Evolutionary conservation across 2,797 vertebrate species (phyloP).

Genomic region (Malurus leucopterus): DNA sequence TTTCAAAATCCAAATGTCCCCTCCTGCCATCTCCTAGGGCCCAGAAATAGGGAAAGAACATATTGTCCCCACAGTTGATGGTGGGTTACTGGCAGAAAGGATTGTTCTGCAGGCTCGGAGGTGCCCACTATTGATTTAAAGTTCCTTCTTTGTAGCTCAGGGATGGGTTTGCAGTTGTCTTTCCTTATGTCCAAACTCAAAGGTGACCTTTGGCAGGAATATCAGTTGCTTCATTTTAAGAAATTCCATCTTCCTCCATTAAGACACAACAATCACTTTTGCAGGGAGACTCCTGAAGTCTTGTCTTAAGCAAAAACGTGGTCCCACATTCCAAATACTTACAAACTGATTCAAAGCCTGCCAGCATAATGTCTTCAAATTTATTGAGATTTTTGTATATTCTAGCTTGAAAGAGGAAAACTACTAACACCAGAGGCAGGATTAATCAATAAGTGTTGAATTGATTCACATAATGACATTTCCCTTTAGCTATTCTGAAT

Average conservation of each 20-base stretch:
- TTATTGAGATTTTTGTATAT: neutral
- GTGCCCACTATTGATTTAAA: neutral
- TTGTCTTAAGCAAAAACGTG: neutral
- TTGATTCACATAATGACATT: constrained; percentile 10
- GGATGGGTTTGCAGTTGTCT: neutral
- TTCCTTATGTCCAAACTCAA: neutral
- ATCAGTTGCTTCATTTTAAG: neutral
- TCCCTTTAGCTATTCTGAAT: constrained; percentile 11
- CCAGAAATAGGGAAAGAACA: neutral
- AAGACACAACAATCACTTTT: neutral
- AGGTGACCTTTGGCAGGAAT: neutral
- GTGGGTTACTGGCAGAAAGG: neutral
- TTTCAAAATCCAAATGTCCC: neutral
- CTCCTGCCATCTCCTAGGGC: neutral
- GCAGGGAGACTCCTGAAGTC: neutral
- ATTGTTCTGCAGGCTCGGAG: neutral
- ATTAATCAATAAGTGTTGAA: neutral
- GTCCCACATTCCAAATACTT: neutral
- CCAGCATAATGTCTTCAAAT: neutral
- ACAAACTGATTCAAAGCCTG: neutral
- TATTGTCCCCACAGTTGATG: neutral
- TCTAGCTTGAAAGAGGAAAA: neutral
- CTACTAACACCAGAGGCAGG: neutral
- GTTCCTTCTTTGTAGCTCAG: neutral
- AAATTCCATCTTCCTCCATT: neutral